Percentiles rank a stretch among this genome's conserved stretches.
phyloP scores from a whole-genome alignment of 2,113 vertebrate genomes.

The zebrafish (Danio rerio) region DNA sequence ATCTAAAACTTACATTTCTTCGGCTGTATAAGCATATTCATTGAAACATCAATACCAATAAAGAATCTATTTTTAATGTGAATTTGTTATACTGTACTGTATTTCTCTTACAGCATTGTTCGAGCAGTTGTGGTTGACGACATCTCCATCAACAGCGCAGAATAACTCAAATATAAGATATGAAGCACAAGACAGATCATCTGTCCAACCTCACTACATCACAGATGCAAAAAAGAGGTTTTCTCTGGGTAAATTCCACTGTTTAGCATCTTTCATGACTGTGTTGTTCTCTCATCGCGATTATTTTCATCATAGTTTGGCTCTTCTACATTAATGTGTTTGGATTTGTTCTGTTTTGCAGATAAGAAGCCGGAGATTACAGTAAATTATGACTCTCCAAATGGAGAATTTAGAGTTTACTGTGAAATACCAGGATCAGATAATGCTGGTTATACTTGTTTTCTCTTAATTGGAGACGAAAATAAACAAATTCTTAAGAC shows the following conservation, averaged over 20 bases:
- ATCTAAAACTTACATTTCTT: no score
- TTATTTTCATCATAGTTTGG: no score
- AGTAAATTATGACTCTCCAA: not conserved
- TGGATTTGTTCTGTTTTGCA: not conserved
- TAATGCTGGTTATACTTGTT: slow-evolving; percentile 7
- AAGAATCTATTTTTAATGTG: no score
- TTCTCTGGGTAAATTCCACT: not conserved
- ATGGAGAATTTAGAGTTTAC: not conserved
- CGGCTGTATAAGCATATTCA: no score
- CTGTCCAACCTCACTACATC: not conserved
- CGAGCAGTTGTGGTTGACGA: not conserved
- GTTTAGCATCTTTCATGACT: rapidly evolving
- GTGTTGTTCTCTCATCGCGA: no score
- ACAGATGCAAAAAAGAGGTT: not conserved
- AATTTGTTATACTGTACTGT: not conserved
- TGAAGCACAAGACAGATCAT: not conserved
- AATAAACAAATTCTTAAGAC: not conserved
- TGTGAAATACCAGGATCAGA: slow-evolving; percentile 14
- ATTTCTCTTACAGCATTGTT: not conserved
- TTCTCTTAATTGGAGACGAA: slow-evolving; percentile 37
- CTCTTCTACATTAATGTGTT: not conserved
- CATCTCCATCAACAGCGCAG: not conserved
- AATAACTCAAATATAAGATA: not conserved
- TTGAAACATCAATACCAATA: no score
- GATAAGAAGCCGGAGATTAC: not conserved